These are phyloP conservation scores for Crotalus horridus DNA, from an alignment of 2,113 vertebrate species.

Conservation along the genomic window DNA sequence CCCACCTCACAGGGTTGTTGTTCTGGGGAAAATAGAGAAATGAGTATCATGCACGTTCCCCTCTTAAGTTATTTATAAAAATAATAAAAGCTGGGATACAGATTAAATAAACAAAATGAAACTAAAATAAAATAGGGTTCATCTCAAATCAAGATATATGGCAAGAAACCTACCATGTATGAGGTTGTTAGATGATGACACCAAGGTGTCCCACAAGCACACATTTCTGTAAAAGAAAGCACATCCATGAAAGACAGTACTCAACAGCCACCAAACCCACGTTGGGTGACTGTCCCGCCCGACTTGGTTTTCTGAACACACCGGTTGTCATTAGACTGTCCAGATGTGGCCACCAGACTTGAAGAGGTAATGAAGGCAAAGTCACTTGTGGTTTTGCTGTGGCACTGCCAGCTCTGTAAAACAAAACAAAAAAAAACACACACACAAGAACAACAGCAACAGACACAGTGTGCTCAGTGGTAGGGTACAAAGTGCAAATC, in stretches of 20 bases:
- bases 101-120: not conserved
- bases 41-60: not conserved
- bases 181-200: slow-evolving; percentile 84
- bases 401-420: slow-evolving; percentile 93
- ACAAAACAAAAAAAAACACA: slow-evolving; percentile 14
- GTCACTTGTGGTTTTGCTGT: slow-evolving; percentile 91
- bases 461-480: slow-evolving; percentile 30
- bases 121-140: not conserved
- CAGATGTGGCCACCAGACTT: slow-evolving; percentile 93
- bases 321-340: slow-evolving; percentile 95
- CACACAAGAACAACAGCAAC: slow-evolving; percentile 22
- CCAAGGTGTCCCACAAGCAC: slow-evolving; percentile 89
- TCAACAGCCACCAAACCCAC: not conserved
- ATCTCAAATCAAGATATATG: not conserved
- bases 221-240: slow-evolving; percentile 77
- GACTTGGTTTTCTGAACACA: slow-evolving; percentile 52
- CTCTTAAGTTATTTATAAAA: not conserved
- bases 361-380: slow-evolving; percentile 97
- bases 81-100: not conserved
- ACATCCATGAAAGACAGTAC: not conserved
- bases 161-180: slow-evolving; percentile 78
- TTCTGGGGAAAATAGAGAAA: not conserved
- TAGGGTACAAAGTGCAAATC: not conserved
- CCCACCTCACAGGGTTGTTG: not conserved
- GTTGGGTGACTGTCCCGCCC: not conserved